Evolutionary conservation across 2,888 invertebrate species (phyloP), one percentile per base, ranked within the genome.

Genomic region (Pristionchus exspectatus): DNA sequence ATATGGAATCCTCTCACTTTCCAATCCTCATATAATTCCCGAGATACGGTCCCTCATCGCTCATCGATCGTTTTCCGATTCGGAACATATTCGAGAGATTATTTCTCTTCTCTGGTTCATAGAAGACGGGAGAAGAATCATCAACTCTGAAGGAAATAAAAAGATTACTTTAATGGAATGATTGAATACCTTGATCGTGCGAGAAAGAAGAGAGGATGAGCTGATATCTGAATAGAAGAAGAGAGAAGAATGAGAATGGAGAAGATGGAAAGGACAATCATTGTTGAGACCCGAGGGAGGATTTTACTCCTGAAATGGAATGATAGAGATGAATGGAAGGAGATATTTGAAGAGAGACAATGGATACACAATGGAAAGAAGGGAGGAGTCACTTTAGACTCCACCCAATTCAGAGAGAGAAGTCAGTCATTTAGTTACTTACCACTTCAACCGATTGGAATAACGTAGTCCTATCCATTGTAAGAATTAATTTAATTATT

Each of bases 81-180:
- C 88, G 74, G 77, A 88, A 88, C 88, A 88, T 88, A n/a, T 88
- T 88, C 21, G 88, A 88, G 27, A 88, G 88, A 77, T 88, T 88
- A 72, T 88, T 88, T n/a, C 88, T 50, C 77, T 88, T 88, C 59
- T 72, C 88, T n/a, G 77, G 77, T 33, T 50, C 74, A 38, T 74
- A 88, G n/a, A 27, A 63, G 33, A n/a, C 72, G 0, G 88, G 59
- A 74, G 77, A 54, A 63, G 56, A 38, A 44, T 86, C 63, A 18
- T 50, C 87, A 69, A 18, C 33, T 44, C 66, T 87, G 66, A 74
- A 74, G 30, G 18, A 7, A 33, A 33, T 3, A 21, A n/a, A 77
- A 44, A 38, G n/a, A 27, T 14, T 21, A 69, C 21, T 5, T 30
- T n/a, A 69, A 27, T 21, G 27, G 30, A n/a, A 21, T n/a, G n/a